phyloP scores from a whole-genome alignment of 2,888 invertebrate species.

The Hypomecis punctinalis region DNA sequence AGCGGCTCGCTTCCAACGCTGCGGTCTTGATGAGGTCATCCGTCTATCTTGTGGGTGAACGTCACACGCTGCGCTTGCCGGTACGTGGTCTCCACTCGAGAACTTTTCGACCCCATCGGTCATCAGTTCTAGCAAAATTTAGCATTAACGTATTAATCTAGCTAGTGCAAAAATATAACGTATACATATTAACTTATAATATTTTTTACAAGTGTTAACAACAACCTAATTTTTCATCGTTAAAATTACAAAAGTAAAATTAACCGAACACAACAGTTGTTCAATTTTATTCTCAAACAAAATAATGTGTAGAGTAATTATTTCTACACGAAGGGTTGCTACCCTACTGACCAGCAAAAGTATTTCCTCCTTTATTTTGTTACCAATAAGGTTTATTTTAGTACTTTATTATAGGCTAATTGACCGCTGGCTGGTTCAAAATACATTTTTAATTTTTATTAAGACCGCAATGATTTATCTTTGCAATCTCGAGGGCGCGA shows the following conservation, averaged over 20 bases:
- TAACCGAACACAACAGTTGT: slow-evolving; percentile 42
- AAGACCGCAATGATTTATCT: slow-evolving; percentile 40
- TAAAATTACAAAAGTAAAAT: slow-evolving; percentile 17
- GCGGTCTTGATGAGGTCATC: too few relatives aligned
- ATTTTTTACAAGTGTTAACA: neutral
- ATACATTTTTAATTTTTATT: slow-evolving; percentile 32
- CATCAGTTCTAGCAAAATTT: too few relatives aligned
- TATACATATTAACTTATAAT: neutral
- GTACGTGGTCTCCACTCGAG: too few relatives aligned
- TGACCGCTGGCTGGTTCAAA: slow-evolving; percentile 23
- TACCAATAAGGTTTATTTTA: slow-evolving; percentile 5
- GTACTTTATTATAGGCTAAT: neutral
- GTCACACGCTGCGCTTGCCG: too few relatives aligned
- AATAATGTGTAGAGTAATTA: slow-evolving; percentile 48
- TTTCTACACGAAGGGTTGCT: slow-evolving; percentile 43
- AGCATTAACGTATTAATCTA: too few relatives aligned
- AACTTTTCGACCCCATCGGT: too few relatives aligned
- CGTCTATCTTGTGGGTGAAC: too few relatives aligned
- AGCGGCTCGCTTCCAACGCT: too few relatives aligned
- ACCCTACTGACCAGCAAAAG: slow-evolving; percentile 14
- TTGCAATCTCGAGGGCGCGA: slow-evolving; percentile 26
- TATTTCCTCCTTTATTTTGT: slow-evolving; percentile 7
- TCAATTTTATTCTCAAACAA: slow-evolving; percentile 32
- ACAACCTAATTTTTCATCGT: neutral
- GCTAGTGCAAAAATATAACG: neutral